These are phyloP conservation scores for Carapus acus DNA, from an alignment of 2,797 vertebrate species.

Conservation along the genomic window DNA sequence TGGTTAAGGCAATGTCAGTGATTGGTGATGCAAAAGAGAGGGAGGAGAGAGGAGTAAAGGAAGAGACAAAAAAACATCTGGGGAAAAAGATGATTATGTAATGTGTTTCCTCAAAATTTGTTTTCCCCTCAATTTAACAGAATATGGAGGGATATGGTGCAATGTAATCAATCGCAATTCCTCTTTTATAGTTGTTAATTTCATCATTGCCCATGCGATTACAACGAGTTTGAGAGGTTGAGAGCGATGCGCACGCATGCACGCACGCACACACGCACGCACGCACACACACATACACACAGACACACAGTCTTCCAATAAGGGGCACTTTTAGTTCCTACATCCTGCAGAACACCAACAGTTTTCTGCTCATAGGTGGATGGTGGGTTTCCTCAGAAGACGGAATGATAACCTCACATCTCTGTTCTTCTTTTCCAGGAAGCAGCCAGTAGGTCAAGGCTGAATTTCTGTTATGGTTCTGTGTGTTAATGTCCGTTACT, in stretches of 20 bases:
- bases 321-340: slow-evolving; percentile 12
- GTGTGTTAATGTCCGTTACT: slow-evolving; percentile 58
- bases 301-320: slow-evolving; percentile 15
- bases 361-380: slow-evolving; percentile 14
- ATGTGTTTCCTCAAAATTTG: slow-evolving; percentile 14
- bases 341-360: background rate
- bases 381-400: slow-evolving; percentile 34
- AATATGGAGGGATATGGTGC: background rate
- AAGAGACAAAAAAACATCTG: background rate
- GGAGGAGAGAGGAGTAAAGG: slow-evolving; percentile 35
- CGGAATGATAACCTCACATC: slow-evolving; percentile 27
- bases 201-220: too few relatives aligned
- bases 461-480: slow-evolving; percentile 64
- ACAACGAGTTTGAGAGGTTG: too few relatives aligned
- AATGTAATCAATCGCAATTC: background rate
- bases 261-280: too few relatives aligned
- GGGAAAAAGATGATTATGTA: slow-evolving; percentile 22
- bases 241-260: too few relatives aligned
- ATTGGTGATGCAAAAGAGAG: slow-evolving; percentile 19
- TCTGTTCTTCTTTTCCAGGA: slow-evolving; percentile 19
- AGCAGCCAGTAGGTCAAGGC: slow-evolving; percentile 56
- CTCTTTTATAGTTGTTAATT: slow-evolving; percentile 14
- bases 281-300: background rate
- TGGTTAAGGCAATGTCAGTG: slow-evolving; percentile 44
- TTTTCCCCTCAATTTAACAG: slow-evolving; percentile 6